phyloP scores from a whole-genome alignment of 1,140 invertebrate species.

The Mactra quadrangularis region DNA sequence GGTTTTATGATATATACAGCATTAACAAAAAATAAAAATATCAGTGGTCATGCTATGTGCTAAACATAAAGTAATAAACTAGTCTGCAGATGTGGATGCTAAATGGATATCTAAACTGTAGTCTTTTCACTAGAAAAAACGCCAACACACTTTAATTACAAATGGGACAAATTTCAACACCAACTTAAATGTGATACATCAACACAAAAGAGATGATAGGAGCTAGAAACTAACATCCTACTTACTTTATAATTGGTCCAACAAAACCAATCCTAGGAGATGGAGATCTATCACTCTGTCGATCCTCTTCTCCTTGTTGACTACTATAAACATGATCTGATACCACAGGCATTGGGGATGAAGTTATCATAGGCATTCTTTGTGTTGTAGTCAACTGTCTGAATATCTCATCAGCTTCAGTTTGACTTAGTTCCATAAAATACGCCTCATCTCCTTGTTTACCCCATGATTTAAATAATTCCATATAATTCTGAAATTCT shows the following conservation, averaged over 20 bases:
- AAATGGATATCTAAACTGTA: no score
- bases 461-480: constrained; percentile 64
- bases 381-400: constrained; percentile 89
- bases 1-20: no score
- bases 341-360: neutral
- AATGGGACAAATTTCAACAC: no score
- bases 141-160: no score
- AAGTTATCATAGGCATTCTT: neutral
- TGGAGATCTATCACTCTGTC: constrained; percentile 63
- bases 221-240: no score
- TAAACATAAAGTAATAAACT: no score
- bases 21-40: no score
- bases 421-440: constrained; percentile 88
- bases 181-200: no score
- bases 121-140: no score
- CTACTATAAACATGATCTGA: constrained; percentile 34
- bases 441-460: constrained; percentile 80
- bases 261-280: constrained; percentile 71
- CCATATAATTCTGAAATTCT: constrained; percentile 88
- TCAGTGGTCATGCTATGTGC: no score
- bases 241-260: constrained; percentile 78
- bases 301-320: constrained; percentile 29
- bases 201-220: no score
- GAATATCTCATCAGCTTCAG: constrained; percentile 92
- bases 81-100: no score